These are phyloP conservation scores for Ostrea denselamellosa DNA, from an alignment of 1,140 invertebrate species.

Conservation along the genomic window DNA sequence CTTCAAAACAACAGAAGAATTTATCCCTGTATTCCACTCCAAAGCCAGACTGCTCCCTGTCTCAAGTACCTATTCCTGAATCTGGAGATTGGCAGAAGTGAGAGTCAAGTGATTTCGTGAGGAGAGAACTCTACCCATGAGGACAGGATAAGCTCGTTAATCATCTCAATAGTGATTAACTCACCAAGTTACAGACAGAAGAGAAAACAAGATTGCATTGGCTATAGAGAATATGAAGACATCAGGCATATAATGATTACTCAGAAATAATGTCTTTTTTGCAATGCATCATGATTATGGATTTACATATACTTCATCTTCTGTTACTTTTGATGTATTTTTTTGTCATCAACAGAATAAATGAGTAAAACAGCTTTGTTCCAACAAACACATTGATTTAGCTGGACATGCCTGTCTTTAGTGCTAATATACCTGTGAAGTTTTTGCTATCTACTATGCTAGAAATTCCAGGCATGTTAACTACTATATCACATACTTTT, in stretches of 20 bases:
- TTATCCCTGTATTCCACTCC: slow-evolving; percentile 11
- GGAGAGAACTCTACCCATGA: neutral
- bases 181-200: slow-evolving; percentile 23
- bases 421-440: no score
- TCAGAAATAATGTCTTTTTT: slow-evolving; percentile 6
- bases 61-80: neutral
- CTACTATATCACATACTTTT: neutral
- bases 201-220: neutral
- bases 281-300: neutral
- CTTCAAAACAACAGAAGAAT: neutral
- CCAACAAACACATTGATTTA: neutral
- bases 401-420: neutral
- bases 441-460: neutral
- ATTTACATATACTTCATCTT: neutral
- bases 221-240: neutral
- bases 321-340: neutral
- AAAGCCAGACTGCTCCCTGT: neutral
- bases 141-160: slow-evolving; percentile 4
- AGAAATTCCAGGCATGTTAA: slow-evolving; percentile 1
- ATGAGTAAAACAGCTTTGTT: neutral
- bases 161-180: neutral
- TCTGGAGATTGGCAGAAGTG: slow-evolving; percentile 5
- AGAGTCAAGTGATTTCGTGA: slow-evolving; percentile 4
- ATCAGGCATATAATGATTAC: neutral
- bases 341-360: neutral